Conservation (phyloP, 1,140 invertebrate genomes). For the Psilanteris sp. region DNA sequence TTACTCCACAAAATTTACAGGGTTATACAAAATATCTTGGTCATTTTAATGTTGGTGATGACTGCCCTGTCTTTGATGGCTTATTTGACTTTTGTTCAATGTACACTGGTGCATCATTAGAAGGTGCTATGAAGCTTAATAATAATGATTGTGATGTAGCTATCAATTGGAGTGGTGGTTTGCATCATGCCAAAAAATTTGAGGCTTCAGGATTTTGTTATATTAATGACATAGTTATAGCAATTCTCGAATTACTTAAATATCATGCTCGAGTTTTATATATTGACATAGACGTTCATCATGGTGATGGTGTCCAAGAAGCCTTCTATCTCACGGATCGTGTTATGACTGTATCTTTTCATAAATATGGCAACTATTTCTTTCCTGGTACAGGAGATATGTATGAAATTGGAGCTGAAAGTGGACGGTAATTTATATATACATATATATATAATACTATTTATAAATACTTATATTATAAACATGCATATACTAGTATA, state of each 20-base stretch:
- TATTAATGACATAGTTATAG: slow-evolving; percentile 99
- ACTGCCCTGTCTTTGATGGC: slow-evolving; percentile 99
- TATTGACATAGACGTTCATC: slow-evolving; percentile 99
- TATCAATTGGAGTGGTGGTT: slow-evolving; percentile 99
- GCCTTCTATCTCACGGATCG: slow-evolving; percentile 99
- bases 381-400: slow-evolving; percentile 98
- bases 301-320: slow-evolving; percentile 99
- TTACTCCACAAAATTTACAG: slow-evolving; percentile 97
- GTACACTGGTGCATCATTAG: slow-evolving; percentile 97
- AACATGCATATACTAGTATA: too few relatives aligned
- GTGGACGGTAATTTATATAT: slow-evolving; percentile 2
- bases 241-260: slow-evolving; percentile 97
- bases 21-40: slow-evolving; percentile 95
- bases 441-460: too few relatives aligned
- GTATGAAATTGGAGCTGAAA: slow-evolving; percentile 97
- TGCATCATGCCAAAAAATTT: slow-evolving; percentile 99
- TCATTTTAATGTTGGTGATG: slow-evolving; percentile 98
- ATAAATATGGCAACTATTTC: slow-evolving; percentile 92
- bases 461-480: too few relatives aligned
- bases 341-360: slow-evolving; percentile 99
- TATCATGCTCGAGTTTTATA: slow-evolving; percentile 97
- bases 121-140: slow-evolving; percentile 96
- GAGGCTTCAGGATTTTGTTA: slow-evolving; percentile 99
- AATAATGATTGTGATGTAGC: slow-evolving; percentile 97
- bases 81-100: slow-evolving; percentile 99